Evolutionary conservation across 1,140 invertebrate genomes (phyloP).

Genomic region (Leptestheria dahalacensis): DNA sequence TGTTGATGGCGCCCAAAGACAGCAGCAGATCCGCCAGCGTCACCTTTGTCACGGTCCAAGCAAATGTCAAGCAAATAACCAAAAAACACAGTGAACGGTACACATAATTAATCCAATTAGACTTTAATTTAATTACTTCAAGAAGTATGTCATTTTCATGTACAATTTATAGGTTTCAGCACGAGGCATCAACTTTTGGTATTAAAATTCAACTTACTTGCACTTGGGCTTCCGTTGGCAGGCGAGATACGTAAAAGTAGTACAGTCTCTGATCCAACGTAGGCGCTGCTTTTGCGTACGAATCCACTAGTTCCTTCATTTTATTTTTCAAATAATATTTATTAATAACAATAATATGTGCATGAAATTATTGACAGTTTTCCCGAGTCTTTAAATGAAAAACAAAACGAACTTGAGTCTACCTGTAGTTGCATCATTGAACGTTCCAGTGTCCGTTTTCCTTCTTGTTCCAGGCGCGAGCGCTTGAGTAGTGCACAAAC

Average conservation of each 20-base stretch:
- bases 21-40: constrained; percentile 56
- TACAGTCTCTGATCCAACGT: not conserved
- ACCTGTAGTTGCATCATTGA: constrained; percentile 65
- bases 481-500: constrained; percentile 49
- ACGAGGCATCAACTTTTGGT: too few relatives aligned
- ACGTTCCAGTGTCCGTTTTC: constrained; percentile 64
- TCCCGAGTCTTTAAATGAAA: too few relatives aligned
- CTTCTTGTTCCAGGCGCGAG: constrained; percentile 54
- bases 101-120: too few relatives aligned
- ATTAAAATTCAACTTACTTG: constrained; percentile 35
- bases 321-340: constrained; percentile 28
- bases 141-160: too few relatives aligned
- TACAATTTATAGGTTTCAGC: too few relatives aligned
- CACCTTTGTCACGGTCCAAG: too few relatives aligned
- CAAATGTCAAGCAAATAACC: too few relatives aligned
- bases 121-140: too few relatives aligned
- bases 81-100: too few relatives aligned
- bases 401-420: too few relatives aligned
- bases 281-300: not conserved
- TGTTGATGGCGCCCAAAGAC: constrained; percentile 63
- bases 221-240: constrained; percentile 56
- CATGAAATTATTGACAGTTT: not conserved
- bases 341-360: not conserved
- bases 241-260: constrained; percentile 30
- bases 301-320: constrained; percentile 42